Evolutionary conservation across 2,113 vertebrate species (phyloP).

Genomic region (Struthio camelus): DNA sequence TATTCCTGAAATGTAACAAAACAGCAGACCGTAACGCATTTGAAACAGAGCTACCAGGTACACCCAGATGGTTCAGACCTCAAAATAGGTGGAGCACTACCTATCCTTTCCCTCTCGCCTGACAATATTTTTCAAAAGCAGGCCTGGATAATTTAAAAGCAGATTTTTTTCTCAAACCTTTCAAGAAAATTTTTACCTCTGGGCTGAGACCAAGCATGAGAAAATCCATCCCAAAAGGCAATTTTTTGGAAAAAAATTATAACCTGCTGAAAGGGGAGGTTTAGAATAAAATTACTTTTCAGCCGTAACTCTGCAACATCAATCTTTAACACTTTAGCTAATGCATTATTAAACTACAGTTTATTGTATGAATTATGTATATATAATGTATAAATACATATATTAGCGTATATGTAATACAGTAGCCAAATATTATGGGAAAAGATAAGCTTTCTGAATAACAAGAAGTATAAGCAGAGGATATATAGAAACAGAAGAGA

Average conservation of each 20-base stretch:
- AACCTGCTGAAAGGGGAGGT: neutral
- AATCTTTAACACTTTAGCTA: conserved; percentile 13
- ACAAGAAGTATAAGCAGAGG: neutral
- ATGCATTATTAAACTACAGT: conserved; percentile 34
- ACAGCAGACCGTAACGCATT: neutral
- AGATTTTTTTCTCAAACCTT: neutral
- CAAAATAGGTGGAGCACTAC: neutral
- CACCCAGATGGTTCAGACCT: neutral
- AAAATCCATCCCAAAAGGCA: neutral
- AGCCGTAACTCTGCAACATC: neutral
- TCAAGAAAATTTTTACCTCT: neutral
- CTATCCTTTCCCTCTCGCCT: neutral
- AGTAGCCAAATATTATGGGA: neutral
- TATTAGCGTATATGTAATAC: neutral
- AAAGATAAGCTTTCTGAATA: neutral
- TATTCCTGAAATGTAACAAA: neutral
- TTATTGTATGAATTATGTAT: conserved; percentile 17
- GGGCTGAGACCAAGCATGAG: neutral
- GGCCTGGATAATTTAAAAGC: neutral
- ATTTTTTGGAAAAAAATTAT: neutral
- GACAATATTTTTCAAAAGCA: neutral
- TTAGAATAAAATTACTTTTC: neutral
- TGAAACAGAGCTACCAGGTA: neutral
- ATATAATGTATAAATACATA: neutral
- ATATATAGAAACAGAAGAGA: neutral